phyloP scores from a whole-genome alignment of 2,113 vertebrate genomes.

The Chitala chitala region DNA sequence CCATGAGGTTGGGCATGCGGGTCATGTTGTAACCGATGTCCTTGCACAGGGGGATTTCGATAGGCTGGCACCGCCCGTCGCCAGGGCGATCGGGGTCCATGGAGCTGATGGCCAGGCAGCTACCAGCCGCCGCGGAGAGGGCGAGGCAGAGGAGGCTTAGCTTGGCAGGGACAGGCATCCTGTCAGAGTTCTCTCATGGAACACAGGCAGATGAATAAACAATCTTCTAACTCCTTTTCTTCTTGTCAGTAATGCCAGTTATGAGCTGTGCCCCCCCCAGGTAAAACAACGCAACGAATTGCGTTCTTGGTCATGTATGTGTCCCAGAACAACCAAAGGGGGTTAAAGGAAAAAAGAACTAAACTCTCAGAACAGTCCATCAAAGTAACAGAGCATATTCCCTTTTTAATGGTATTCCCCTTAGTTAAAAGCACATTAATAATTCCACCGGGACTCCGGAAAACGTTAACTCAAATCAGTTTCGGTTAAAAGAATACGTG shows the following conservation, averaged over 20 bases:
- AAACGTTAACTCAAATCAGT: slow-evolving; percentile 6
- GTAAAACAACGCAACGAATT: slow-evolving; percentile 5
- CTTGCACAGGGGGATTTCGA: slow-evolving; percentile 89
- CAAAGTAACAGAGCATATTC: slow-evolving; percentile 19
- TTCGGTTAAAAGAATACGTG: background rate
- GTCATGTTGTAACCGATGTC: slow-evolving; percentile 98
- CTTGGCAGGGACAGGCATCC: slow-evolving; percentile 45
- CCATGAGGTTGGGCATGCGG: slow-evolving; percentile 87
- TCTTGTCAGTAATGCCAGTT: slow-evolving; percentile 5
- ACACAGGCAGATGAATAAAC: slow-evolving; percentile 14
- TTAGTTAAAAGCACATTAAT: background rate
- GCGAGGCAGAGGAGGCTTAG: slow-evolving; percentile 41
- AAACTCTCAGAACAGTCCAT: slow-evolving; percentile 12
- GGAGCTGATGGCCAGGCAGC: slow-evolving; percentile 76
- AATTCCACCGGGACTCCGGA: slow-evolving; percentile 4
- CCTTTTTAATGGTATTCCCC: background rate
- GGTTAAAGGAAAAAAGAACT: background rate
- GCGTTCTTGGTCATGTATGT: slow-evolving; percentile 1
- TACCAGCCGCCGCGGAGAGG: slow-evolving; percentile 39
- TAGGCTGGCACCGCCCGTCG: slow-evolving; percentile 84
- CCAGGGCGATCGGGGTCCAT: slow-evolving; percentile 81
- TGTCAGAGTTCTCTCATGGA: slow-evolving; percentile 26
- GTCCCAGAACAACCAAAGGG: slow-evolving; percentile 8
- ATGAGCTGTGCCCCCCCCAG: slow-evolving; percentile 36
- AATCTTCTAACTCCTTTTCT: background rate